Base-by-base conservation (phyloP, 2,797 vertebrate species). In the Zenarchopterus dispar region DNA sequence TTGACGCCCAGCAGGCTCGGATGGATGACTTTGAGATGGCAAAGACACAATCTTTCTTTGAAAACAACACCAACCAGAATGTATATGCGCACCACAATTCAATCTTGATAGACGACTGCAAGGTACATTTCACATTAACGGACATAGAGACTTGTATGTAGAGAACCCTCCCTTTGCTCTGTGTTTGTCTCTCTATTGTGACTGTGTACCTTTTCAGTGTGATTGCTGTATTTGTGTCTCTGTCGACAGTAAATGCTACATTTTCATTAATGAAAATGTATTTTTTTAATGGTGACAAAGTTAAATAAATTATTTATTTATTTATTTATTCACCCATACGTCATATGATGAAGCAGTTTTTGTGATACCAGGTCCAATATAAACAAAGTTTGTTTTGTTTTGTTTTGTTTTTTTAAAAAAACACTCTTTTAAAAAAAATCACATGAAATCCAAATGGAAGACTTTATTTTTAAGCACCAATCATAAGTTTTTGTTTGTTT, bases 141-240 rank as follows among this genome's bases (percentile, higher is more conserved):
- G 97, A 99, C 93, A 97, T 97, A 84, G 97, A 99, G 93, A 99
- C 97, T 17, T 99, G 97, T 91, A 98, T 99, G 94, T 99, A 96
- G 93, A 80, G 70, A 82, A 19, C 53, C 65, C 80, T 62, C 87
- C 74, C 69, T 62, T 68, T 74, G 84, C 85, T 91, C 88, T 90
- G 85, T 80, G 58, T 31, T 70, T 68, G 31, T 78, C 41, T 67
- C 73, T 68, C 52, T 65, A 77, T 64, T 65, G 8, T 62, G 3
- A 23, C 31, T 68, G 82, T 84, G 61, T 61, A 31, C 62, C 76
- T 73, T 6, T 73, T 69, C 22, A 44, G 43, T 78, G 77, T 78
- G 24, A 64, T 58, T 61, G 51, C 46, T 67, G 71, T 78, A 56
- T 71, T 51, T 63, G 60, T 83, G 75, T 80, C 23, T 53, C 26